These are phyloP conservation scores for Trachurus trachurus DNA, from an alignment of 2,797 vertebrate species.

Conservation along the genomic window DNA sequence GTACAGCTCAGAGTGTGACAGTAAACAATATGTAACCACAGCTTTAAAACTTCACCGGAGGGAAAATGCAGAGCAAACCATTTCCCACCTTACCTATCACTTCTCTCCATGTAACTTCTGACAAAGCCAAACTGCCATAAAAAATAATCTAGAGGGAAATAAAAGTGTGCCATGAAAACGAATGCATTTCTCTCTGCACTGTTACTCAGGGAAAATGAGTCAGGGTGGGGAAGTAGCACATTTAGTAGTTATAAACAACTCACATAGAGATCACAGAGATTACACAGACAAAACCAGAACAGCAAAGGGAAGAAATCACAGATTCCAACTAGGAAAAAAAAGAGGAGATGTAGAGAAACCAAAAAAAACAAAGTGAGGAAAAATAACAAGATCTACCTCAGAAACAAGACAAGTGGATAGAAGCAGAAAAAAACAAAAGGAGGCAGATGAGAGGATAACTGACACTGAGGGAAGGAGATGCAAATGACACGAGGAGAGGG, in stretches of 20 bases:
- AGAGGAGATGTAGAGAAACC: neutral
- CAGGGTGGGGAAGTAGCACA: conserved; percentile 67
- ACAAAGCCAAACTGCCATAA: conserved; percentile 65
- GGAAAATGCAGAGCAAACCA: conserved; percentile 45
- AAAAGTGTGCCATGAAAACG: conserved; percentile 71
- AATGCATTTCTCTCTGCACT: conserved; percentile 66
- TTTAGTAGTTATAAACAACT: conserved; percentile 79
- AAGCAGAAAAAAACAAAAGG: conserved; percentile 29
- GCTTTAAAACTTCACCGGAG: conserved; percentile 54
- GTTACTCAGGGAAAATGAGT: conserved; percentile 70
- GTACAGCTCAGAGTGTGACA: conserved; percentile 15
- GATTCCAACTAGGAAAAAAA: conserved; percentile 34
- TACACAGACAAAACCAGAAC: conserved; percentile 62
- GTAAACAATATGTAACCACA: conserved; percentile 39
- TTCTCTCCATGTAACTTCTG: conserved; percentile 56
- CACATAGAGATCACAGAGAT: conserved; percentile 71
- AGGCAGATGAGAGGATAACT: conserved; percentile 47
- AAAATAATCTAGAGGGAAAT: conserved; percentile 75
- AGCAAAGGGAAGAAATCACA: conserved; percentile 61
- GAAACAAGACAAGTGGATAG: conserved; percentile 40
- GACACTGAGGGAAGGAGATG: conserved; percentile 43
- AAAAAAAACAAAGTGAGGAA: conserved; percentile 26
- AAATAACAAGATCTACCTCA: conserved; percentile 50
- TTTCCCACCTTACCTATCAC: conserved; percentile 52
- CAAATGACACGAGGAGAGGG: conserved; percentile 18